Evolutionary conservation across 2,113 vertebrate species (phyloP).

Genomic region (Chloropsis hardwickii): DNA sequence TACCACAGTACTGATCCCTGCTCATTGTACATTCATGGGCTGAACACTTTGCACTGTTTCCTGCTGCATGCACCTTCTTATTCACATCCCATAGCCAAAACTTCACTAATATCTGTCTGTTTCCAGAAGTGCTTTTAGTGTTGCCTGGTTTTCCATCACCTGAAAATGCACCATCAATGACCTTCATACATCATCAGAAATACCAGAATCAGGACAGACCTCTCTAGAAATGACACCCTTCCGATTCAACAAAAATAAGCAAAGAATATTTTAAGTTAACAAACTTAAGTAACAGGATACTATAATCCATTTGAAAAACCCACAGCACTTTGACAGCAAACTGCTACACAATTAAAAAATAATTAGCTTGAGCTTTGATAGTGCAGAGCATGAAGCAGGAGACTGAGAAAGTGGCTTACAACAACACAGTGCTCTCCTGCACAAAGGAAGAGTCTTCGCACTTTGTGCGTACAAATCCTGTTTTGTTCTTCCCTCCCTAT

Average conservation of each 20-base stretch:
- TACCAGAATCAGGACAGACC: not conserved
- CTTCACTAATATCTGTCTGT: not conserved
- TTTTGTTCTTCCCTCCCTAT: not conserved
- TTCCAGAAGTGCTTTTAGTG: not conserved
- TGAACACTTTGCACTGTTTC: not conserved
- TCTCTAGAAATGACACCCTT: not conserved
- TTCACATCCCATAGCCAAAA: not conserved
- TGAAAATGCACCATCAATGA: not conserved
- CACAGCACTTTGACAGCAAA: not conserved
- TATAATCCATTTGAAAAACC: not conserved
- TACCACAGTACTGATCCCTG: not conserved
- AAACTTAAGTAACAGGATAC: not conserved
- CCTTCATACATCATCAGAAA: not conserved
- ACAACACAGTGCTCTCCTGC: not conserved
- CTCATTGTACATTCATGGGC: not conserved
- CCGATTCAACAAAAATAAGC: not conserved
- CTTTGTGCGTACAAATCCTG: rapidly evolving
- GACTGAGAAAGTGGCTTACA: not conserved
- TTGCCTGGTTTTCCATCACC: not conserved
- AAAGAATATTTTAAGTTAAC: not conserved
- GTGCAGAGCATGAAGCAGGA: not conserved
- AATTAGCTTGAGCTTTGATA: not conserved
- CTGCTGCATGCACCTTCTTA: not conserved
- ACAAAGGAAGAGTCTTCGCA: not conserved
- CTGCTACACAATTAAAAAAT: not conserved